Conservation (phyloP, 1,140 invertebrate genomes). For the Theocolax elegans region DNA sequence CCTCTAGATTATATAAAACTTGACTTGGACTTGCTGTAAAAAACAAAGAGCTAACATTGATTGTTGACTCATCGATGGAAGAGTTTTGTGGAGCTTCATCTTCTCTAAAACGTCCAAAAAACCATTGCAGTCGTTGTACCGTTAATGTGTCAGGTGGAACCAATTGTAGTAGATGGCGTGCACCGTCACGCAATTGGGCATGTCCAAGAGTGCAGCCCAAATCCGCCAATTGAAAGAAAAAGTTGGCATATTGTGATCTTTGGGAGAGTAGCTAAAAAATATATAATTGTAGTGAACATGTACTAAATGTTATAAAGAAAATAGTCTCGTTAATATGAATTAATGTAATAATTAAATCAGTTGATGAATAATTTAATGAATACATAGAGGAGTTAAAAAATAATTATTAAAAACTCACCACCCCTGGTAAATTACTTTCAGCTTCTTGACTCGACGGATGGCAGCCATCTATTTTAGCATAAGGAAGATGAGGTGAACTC, state of each 20-base stretch:
- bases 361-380: too few species aligned
- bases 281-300: constrained; percentile 25
- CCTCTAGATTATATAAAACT: constrained; percentile 80
- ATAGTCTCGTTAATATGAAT: too few species aligned
- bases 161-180: constrained; percentile 86
- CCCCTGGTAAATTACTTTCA: constrained; percentile 90
- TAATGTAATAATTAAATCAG: too few species aligned
- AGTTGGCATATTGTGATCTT: constrained; percentile 83
- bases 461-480: constrained; percentile 54
- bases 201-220: constrained; percentile 85
- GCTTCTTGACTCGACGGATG: constrained; percentile 80
- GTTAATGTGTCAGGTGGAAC: constrained; percentile 88
- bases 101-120: constrained; percentile 66
- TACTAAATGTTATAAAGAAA: too few species aligned
- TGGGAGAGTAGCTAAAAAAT: constrained; percentile 78
- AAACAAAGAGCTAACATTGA: constrained; percentile 78
- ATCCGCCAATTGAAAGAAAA: constrained; percentile 92
- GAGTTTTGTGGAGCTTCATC: constrained; percentile 55
- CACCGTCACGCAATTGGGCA: constrained; percentile 84
- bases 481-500: constrained; percentile 86
- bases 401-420: constrained; percentile 73
- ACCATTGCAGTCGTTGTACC: constrained; percentile 73
- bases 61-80: constrained; percentile 64
- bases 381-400: too few species aligned
- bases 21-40: constrained; percentile 80